These are phyloP conservation scores for Psix sp. DNA, from an alignment of 1,140 invertebrate genomes.

Conservation along the genomic window DNA sequence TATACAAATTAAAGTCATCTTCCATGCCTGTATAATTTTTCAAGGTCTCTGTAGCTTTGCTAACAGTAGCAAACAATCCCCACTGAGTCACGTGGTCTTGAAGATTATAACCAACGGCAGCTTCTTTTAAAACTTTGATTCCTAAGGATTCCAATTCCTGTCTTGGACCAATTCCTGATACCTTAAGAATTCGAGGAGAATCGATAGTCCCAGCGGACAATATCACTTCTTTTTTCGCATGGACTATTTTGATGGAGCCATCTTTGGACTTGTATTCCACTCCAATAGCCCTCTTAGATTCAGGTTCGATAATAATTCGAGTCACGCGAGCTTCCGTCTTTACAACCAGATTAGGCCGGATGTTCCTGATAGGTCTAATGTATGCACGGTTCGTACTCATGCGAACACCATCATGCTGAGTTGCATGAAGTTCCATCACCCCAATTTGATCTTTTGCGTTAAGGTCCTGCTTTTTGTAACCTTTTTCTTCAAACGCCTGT, in stretches of 20 bases:
- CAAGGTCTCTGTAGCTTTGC: slow-evolving; percentile 76
- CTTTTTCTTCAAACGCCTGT: slow-evolving; percentile 80
- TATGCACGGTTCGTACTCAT: slow-evolving; percentile 85
- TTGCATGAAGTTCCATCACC: slow-evolving; percentile 79
- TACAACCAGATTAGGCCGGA: slow-evolving; percentile 84
- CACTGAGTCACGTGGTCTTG: slow-evolving; percentile 81
- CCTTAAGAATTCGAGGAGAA: slow-evolving; percentile 78
- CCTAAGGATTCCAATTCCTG: slow-evolving; percentile 74
- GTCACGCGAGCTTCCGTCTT: slow-evolving; percentile 83
- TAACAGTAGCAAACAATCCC: slow-evolving; percentile 76
- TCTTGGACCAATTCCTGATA: slow-evolving; percentile 80
- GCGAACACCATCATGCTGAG: slow-evolving; percentile 80
- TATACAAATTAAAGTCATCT: slow-evolving; percentile 77
- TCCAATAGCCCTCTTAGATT: slow-evolving; percentile 82
- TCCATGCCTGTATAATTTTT: slow-evolving; percentile 75
- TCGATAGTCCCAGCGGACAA: slow-evolving; percentile 79
- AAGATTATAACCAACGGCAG: slow-evolving; percentile 85
- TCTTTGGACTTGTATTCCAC: slow-evolving; percentile 79
- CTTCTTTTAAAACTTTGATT: slow-evolving; percentile 77
- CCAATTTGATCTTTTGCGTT: slow-evolving; percentile 79
- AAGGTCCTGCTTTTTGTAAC: slow-evolving; percentile 77
- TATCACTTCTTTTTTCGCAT: slow-evolving; percentile 83
- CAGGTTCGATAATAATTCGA: slow-evolving; percentile 84
- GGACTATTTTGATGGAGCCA: slow-evolving; percentile 72
- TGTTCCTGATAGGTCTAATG: slow-evolving; percentile 82